Evolutionary conservation across 2,888 invertebrate species (phyloP).

Genomic region (Germaria angustata): DNA sequence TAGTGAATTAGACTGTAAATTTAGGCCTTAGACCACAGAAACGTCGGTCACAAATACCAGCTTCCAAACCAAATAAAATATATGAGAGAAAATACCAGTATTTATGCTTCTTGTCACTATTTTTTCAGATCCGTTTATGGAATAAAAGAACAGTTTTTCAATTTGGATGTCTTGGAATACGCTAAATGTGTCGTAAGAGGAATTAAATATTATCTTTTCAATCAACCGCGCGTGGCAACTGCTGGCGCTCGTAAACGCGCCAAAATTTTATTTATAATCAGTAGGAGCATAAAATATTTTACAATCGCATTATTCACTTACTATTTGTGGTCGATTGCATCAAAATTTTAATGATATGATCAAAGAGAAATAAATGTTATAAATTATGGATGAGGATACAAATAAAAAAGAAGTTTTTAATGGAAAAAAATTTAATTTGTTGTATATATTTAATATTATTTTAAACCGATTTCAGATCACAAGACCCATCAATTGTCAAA

Average conservation of each 20-base stretch:
- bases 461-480: too few species aligned
- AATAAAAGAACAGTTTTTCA: neutral
- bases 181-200: neutral
- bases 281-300: neutral
- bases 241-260: neutral
- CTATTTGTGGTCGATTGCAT: conserved; percentile 5
- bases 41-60: too few species aligned
- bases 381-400: neutral
- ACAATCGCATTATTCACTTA: neutral
- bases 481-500: too few species aligned
- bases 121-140: neutral
- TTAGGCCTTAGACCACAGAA: too few species aligned
- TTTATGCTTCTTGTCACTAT: neutral
- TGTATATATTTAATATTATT: too few species aligned
- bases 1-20: too few species aligned
- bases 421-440: too few species aligned
- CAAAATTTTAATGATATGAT: neutral
- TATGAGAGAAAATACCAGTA: too few species aligned
- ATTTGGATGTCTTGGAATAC: neutral
- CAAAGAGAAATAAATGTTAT: neutral
- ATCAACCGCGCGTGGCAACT: neutral
- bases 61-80: too few species aligned
- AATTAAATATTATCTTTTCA: conserved; percentile 12
- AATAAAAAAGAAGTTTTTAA: too few species aligned
- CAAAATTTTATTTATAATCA: conserved; percentile 1